Percentiles rank a stretch among this genome's conserved stretches.
Conservation (phyloP, 2,113 vertebrate species). For the Serinus canaria region DNA sequence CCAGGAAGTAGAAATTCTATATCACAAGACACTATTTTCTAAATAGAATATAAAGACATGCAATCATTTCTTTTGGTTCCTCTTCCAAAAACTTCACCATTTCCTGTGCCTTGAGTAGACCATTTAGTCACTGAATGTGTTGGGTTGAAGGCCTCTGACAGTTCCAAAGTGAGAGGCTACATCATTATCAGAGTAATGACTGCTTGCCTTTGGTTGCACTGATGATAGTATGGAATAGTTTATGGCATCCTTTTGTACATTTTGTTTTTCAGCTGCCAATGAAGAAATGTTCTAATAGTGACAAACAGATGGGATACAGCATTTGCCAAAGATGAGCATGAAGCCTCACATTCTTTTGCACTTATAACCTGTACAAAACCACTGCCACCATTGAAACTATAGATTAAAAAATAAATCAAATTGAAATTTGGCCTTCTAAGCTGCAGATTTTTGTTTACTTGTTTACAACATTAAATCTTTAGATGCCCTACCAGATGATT, state of each 20-base stretch:
- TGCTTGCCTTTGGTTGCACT: background rate
- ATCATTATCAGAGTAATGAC: background rate
- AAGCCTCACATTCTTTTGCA: slow-evolving; percentile 21
- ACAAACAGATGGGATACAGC: slow-evolving; percentile 49
- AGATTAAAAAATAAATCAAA: background rate
- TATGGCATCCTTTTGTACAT: slow-evolving; percentile 22
- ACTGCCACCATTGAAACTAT: background rate
- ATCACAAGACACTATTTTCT: background rate
- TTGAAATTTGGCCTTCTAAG: background rate
- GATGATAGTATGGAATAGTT: slow-evolving; percentile 24
- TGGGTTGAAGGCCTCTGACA: background rate
- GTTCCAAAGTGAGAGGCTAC: background rate
- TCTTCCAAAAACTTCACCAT: background rate
- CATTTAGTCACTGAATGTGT: background rate
- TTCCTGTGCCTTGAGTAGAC: background rate
- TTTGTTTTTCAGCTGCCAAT: slow-evolving; percentile 46
- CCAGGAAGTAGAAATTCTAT: background rate
- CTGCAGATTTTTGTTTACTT: background rate
- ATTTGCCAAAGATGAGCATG: slow-evolving; percentile 26
- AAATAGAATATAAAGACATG: background rate
- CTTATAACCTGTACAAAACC: slow-evolving; percentile 43
- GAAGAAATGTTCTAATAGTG: slow-evolving; percentile 19
- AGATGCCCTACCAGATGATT: background rate
- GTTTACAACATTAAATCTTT: background rate
- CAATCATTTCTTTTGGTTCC: background rate